These are phyloP conservation scores for Nasonia giraulti DNA, from an alignment of 1,140 invertebrate species.

Conservation along the genomic window DNA sequence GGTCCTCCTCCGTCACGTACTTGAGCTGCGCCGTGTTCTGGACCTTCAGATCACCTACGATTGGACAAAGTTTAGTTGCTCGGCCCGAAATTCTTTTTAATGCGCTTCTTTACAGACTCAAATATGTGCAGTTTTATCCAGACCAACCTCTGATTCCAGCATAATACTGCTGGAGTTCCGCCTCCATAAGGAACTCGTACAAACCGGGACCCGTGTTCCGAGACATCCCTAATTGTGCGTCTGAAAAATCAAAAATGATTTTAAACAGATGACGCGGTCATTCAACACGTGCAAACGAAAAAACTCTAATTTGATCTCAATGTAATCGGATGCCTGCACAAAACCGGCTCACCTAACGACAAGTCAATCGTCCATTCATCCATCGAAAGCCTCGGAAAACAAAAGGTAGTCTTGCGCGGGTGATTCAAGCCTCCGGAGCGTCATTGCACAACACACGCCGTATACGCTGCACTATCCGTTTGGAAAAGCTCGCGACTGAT, in stretches of 20 bases:
- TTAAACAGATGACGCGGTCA: too few relatives aligned
- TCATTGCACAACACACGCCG: neutral
- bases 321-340: too few relatives aligned
- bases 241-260: constrained; percentile 54
- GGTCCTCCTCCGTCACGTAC: constrained; percentile 95
- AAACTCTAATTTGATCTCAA: too few relatives aligned
- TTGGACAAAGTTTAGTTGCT: constrained; percentile 56
- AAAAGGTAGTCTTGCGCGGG: neutral
- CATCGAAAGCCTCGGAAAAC: neutral
- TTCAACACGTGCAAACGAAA: too few relatives aligned
- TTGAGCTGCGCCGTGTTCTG: constrained; percentile 96
- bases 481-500: neutral
- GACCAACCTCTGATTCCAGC: constrained; percentile 78
- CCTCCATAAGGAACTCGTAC: constrained; percentile 92
- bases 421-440: neutral
- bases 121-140: too few relatives aligned
- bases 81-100: neutral
- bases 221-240: constrained; percentile 70
- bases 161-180: constrained; percentile 93
- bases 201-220: constrained; percentile 81
- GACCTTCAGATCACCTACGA: constrained; percentile 84
- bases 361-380: neutral
- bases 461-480: neutral
- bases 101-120: too few relatives aligned
- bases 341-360: too few relatives aligned